Evolutionary conservation across 2,888 invertebrate species (phyloP).

Genomic region (Pyrgus malvae): DNA sequence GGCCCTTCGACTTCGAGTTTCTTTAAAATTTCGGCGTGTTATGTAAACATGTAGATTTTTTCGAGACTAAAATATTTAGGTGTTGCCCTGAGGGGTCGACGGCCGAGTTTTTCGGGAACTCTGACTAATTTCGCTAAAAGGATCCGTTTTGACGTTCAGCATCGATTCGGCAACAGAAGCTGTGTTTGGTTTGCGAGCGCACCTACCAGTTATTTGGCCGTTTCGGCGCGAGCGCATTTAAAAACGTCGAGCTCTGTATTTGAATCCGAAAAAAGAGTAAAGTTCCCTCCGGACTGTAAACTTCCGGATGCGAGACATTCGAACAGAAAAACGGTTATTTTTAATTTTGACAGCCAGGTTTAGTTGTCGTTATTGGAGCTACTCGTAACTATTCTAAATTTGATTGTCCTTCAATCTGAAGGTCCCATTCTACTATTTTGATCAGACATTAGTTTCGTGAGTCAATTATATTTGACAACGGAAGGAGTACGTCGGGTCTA

Average conservation of each 20-base stretch:
- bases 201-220: conserved; percentile 39
- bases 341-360: background rate
- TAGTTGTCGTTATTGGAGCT: background rate
- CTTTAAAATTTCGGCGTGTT: conserved; percentile 75
- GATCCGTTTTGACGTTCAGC: conserved; percentile 53
- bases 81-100: conserved; percentile 68
- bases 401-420: conserved; percentile 3
- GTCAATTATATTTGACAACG: conserved; percentile 25
- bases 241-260: conserved; percentile 41
- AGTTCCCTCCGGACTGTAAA: conserved; percentile 35
- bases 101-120: conserved; percentile 76
- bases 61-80: conserved; percentile 75
- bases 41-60: conserved; percentile 75
- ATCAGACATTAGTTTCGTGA: conserved; percentile 16
- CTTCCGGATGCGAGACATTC: conserved; percentile 37
- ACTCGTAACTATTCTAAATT: background rate
- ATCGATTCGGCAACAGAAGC: conserved; percentile 50
- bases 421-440: conserved; percentile 19
- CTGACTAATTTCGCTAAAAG: conserved; percentile 75
- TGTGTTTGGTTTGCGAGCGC: conserved; percentile 46
- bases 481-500: conserved; percentile 24
- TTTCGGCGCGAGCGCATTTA: conserved; percentile 51
- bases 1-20: conserved; percentile 69
- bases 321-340: background rate
- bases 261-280: conserved; percentile 29